Percentiles rank a stretch among this genome's conserved stretches.
Conservation (phyloP, 2,888 invertebrate genomes). For the Pterobdella sp. region DNA sequence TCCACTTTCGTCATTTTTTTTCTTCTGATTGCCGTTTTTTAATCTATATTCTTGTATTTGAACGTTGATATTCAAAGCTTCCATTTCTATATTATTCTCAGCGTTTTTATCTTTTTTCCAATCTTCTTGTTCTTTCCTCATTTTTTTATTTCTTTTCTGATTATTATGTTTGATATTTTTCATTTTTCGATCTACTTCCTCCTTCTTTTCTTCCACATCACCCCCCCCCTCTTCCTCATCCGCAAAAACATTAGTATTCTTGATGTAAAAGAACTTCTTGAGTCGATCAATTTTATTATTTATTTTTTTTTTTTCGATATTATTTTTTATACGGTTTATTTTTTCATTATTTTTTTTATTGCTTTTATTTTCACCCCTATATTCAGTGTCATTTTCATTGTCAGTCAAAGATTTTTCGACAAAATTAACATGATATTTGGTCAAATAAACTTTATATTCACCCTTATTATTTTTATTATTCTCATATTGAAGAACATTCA, state of each 20-base stretch:
- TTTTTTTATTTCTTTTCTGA: not conserved
- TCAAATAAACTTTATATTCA: no score
- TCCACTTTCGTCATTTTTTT: not conserved
- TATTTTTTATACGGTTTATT: no score
- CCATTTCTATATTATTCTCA: not conserved
- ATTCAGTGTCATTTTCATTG: no score
- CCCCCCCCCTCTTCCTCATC: not conserved
- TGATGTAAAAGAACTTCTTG: not conserved
- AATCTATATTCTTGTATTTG: not conserved
- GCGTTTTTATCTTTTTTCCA: not conserved
- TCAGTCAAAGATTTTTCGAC: no score
- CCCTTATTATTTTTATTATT: no score
- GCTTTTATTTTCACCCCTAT: no score
- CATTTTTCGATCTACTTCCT: not conserved
- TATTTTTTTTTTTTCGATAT: not conserved
- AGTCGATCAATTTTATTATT: not conserved
- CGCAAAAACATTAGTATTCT: not conserved
- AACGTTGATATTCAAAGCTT: no score
- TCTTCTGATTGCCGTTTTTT: not conserved
- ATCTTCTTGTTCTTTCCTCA: not conserved
- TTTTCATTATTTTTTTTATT: no score
- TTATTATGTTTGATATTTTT: constrained; percentile 2
- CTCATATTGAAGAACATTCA: no score
- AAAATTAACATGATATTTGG: no score
- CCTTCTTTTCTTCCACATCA: not conserved